Percentiles rank a stretch among this genome's conserved stretches.
These are phyloP conservation scores for Apis dorsata DNA, from an alignment of 1,140 invertebrate species.

Conservation along the genomic window DNA sequence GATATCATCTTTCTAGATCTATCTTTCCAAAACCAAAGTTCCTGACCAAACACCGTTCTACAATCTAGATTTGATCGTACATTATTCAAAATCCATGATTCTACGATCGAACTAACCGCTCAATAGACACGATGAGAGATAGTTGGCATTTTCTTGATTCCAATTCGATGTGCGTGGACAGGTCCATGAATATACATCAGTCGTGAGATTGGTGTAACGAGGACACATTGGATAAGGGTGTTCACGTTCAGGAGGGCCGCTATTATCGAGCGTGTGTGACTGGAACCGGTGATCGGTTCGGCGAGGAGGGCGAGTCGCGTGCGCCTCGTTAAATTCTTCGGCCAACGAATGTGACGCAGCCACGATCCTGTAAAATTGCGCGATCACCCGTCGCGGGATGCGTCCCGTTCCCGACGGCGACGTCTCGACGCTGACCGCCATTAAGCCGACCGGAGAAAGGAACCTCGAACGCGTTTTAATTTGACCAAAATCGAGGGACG, in stretches of 20 bases:
- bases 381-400: constrained; percentile 65
- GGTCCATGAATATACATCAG: constrained; percentile 3
- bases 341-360: constrained; percentile 49
- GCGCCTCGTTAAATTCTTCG: constrained; percentile 76
- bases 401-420: constrained; percentile 17
- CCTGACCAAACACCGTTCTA: no score
- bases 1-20: not conserved
- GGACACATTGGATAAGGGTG: constrained; percentile 27
- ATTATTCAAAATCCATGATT: not conserved
- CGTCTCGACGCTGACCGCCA: constrained; percentile 1
- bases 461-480: not conserved
- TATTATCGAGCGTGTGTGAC: constrained; percentile 56
- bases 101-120: not conserved
- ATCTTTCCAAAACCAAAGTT: not conserved
- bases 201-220: constrained; percentile 34
- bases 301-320: constrained; percentile 64
- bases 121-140: not conserved
- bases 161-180: not conserved
- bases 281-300: constrained; percentile 19
- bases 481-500: not conserved
- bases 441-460: not conserved
- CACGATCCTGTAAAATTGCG: constrained; percentile 71
- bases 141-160: not conserved
- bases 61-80: not conserved
- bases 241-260: constrained; percentile 19